phyloP scores from a whole-genome alignment of 2,888 invertebrate species.

The Ectobius pallidus region DNA sequence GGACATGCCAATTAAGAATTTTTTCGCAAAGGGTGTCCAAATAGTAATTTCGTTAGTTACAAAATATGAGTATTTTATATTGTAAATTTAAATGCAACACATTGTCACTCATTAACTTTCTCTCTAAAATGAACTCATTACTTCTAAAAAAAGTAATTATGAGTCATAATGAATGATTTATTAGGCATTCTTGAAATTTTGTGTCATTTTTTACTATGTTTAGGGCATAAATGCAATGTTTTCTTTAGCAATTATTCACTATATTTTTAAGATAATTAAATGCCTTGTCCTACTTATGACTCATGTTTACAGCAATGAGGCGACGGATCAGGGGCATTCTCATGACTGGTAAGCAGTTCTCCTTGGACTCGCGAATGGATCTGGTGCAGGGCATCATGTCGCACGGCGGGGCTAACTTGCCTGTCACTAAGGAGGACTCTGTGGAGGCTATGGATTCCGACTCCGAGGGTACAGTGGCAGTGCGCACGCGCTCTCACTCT shows the following conservation, averaged over 20 bases:
- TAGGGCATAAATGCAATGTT: neutral
- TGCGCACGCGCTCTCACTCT: neutral
- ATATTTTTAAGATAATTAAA: neutral
- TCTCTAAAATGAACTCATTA: no score
- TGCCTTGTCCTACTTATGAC: neutral
- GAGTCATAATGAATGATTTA: neutral
- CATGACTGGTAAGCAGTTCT: constrained; percentile 90
- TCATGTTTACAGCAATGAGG: constrained; percentile 69
- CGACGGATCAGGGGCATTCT: constrained; percentile 85
- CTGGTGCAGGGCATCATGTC: constrained; percentile 68
- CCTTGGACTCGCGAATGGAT: constrained; percentile 89
- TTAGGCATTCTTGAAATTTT: neutral
- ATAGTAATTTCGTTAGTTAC: no score
- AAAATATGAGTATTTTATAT: no score
- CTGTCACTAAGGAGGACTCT: constrained; percentile 23
- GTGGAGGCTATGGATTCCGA: constrained; percentile 21
- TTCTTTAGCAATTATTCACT: neutral
- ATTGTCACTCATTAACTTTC: no score
- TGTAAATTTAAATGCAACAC: no score
- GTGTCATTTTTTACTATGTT: no score
- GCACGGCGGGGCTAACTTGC: constrained; percentile 28
- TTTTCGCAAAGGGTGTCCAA: no score
- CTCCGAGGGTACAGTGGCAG: neutral
- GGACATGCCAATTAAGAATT: no score
- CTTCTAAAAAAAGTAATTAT: no score